Evolutionary conservation across 2,888 invertebrate species (phyloP).

Genomic region (Caenorhabditis zanzibari): DNA sequence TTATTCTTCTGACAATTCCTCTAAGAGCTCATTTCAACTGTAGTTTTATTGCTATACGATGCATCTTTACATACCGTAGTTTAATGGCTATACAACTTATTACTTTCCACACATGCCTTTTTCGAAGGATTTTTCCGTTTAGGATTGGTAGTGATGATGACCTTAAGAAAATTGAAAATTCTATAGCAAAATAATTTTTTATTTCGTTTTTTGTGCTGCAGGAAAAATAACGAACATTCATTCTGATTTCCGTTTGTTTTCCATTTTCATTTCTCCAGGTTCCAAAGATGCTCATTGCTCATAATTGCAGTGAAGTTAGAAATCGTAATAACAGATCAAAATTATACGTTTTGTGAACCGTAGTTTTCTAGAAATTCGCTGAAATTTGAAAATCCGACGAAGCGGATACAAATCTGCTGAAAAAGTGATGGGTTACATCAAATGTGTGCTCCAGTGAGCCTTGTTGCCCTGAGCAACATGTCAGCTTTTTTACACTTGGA

Average conservation of each 20-base stretch:
- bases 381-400: no score
- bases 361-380: no score
- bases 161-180: constrained; percentile 10
- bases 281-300: background rate
- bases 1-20: background rate
- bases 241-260: constrained; percentile 1
- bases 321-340: no score
- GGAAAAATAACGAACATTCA: background rate
- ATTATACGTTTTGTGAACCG: no score
- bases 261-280: background rate
- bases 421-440: no score
- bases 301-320: no score
- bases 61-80: background rate
- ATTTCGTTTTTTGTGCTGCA: background rate
- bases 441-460: no score
- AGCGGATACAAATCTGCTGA: no score
- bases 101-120: background rate
- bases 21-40: background rate
- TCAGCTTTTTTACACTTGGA: no score
- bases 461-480: no score
- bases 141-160: background rate
- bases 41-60: no score
- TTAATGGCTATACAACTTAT: background rate
- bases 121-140: background rate
- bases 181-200: background rate